These are phyloP conservation scores for Xerus rutilus DNA, from an alignment of 2,797 vertebrate species.

Conservation along the genomic window DNA sequence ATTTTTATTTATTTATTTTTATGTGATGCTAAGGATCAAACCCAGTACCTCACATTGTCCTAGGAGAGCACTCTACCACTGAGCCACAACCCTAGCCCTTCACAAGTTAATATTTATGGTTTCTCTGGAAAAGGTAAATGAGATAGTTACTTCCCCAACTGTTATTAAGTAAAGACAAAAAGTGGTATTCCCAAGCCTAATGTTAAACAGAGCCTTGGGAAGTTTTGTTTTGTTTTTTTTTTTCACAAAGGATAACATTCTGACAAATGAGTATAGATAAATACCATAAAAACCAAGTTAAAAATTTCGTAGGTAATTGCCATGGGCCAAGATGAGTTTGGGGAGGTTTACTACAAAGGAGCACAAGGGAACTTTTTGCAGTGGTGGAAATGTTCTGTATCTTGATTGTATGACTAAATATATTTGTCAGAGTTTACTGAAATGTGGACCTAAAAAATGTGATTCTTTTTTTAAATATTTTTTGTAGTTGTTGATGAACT, in stretches of 20 bases:
- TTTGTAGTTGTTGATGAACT: too few species aligned
- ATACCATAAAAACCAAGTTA: conserved; percentile 48
- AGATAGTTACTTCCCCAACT: neutral
- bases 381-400: neutral
- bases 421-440: conserved; percentile 48
- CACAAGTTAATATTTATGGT: neutral
- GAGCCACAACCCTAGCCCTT: too few species aligned
- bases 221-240: conserved; percentile 19
- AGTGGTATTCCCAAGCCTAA: conserved; percentile 23
- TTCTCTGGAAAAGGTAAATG: neutral
- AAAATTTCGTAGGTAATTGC: neutral
- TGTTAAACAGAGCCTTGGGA: neutral
- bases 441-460: conserved; percentile 42
- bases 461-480: neutral
- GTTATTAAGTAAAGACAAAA: conserved; percentile 6
- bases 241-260: conserved; percentile 2
- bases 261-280: conserved; percentile 28
- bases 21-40: too few species aligned
- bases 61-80: too few species aligned
- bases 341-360: neutral
- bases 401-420: neutral
- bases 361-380: neutral
- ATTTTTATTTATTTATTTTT: too few species aligned
- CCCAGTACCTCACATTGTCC: too few species aligned
- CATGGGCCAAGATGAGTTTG: neutral